Evolutionary conservation across 2,888 invertebrate genomes (phyloP).

Genomic region (Synergus itoensis): DNA sequence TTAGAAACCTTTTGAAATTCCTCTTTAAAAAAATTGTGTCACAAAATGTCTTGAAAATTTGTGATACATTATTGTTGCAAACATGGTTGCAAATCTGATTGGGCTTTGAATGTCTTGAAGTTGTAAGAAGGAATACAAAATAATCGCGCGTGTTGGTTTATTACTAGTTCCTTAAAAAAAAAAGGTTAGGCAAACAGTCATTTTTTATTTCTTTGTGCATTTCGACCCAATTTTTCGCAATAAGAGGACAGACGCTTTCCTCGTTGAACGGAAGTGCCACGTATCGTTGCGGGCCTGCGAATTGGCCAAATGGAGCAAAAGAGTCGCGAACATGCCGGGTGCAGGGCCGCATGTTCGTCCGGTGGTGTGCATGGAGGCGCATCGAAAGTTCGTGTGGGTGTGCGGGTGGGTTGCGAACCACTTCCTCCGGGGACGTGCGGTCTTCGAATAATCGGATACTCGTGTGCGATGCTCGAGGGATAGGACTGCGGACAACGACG

Average conservation of each 20-base stretch:
- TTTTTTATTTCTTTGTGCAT: constrained; percentile 47
- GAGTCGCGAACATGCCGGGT: constrained; percentile 47
- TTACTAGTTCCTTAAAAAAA: no score
- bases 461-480: constrained; percentile 63
- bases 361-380: constrained; percentile 45
- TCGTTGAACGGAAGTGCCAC: constrained; percentile 69
- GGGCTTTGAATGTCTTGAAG: no score
- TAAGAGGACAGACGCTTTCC: constrained; percentile 53
- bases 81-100: no score
- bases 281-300: constrained; percentile 66
- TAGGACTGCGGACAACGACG: constrained; percentile 54
- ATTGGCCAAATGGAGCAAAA: constrained; percentile 68
- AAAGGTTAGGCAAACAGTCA: constrained; percentile 9
- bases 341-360: constrained; percentile 44
- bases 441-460: constrained; percentile 74
- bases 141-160: no score
- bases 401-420: constrained; percentile 67
- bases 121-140: no score
- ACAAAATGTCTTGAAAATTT: no score
- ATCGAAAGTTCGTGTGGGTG: constrained; percentile 42
- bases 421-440: constrained; percentile 70
- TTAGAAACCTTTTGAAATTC: no score
- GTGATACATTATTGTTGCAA: no score
- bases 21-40: no score
- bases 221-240: constrained; percentile 55